Base-by-base conservation (phyloP, 2,797 vertebrate species). In the Spea hammondii region DNA sequence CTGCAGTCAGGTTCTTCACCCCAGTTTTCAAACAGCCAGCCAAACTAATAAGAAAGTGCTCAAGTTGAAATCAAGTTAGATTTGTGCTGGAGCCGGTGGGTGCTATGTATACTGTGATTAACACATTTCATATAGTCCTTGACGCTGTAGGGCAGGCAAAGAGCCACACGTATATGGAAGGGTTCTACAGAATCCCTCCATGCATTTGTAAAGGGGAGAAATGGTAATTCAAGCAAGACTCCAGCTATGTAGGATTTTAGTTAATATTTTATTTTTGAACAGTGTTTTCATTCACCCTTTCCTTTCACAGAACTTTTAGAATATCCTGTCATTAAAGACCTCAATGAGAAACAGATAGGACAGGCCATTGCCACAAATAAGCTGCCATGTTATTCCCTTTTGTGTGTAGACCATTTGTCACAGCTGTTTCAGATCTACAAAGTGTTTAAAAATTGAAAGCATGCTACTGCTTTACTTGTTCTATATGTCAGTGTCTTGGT, bases 371-470 rank as follows among this genome's bases (percentile, higher is more conserved):
- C 45, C 64, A 54, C 64, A 77, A 81, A 81, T 72, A 77, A 66
- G 60, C 69, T 66, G 72, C 71, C 65, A 65, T 80, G 62, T 76
- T 71, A 76, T 75, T 70, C 66, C 72, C 66, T 17, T 59, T 66
- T 67, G 70, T 77, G 69, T 70, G 53, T 64, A 68, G 64, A 46
- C 53, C 60, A 77, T 81, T 81, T 81, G 51, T 81, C 79, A 81
- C 74, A 77, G 74, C 32, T 53, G 47, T 54, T 72, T 77, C 62
- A 67, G 50, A 72, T 67, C 69, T 68, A 62, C 64, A 72, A 77
- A 76, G 62, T 72, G 74, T 81, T 75, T 81, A 71, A 81, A 81
- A 77, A 72, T 72, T 76, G 62, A 81, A 77, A 51, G 62, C 51
- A 60, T 76, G 55, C 73, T 54, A 68, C 69, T 72, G 59, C 48